phyloP scores from a whole-genome alignment of 2,113 vertebrate species.

The Toxostoma redivivum region DNA sequence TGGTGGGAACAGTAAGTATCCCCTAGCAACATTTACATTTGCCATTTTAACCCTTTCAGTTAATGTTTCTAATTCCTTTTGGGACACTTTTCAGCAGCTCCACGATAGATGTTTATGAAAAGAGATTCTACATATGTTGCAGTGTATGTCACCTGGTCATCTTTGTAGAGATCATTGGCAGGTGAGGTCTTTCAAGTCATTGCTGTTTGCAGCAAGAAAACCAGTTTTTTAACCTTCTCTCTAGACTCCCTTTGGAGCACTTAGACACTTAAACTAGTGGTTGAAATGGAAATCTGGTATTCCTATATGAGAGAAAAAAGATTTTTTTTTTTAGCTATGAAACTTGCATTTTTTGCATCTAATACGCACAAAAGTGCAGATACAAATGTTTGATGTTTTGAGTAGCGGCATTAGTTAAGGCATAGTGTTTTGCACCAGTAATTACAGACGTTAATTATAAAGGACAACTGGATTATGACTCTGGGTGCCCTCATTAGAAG shows the following conservation, averaged over 20 bases:
- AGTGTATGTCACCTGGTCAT: background rate
- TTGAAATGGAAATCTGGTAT: background rate
- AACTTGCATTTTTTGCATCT: background rate
- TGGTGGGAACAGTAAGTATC: background rate
- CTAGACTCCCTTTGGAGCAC: background rate
- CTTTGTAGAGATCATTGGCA: background rate
- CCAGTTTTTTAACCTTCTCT: background rate
- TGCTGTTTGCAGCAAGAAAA: background rate
- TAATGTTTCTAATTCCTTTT: background rate
- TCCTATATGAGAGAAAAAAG: background rate
- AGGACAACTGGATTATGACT: constrained; percentile 1
- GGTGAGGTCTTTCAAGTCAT: background rate
- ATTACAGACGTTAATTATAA: background rate
- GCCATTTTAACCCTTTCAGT: background rate
- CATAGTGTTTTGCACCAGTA: background rate
- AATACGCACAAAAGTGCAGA: background rate
- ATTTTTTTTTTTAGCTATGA: background rate
- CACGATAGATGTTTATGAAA: background rate
- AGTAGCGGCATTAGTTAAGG: background rate
- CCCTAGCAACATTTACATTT: background rate
- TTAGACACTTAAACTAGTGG: background rate
- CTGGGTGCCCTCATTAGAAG: constrained; percentile 34
- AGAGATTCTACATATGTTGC: background rate
- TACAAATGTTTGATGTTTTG: background rate
- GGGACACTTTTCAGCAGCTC: background rate